Evolutionary conservation across 2,797 vertebrate genomes (phyloP), one percentile per base, ranked within the genome.

Genomic region (Pagetopsis macropterus): DNA sequence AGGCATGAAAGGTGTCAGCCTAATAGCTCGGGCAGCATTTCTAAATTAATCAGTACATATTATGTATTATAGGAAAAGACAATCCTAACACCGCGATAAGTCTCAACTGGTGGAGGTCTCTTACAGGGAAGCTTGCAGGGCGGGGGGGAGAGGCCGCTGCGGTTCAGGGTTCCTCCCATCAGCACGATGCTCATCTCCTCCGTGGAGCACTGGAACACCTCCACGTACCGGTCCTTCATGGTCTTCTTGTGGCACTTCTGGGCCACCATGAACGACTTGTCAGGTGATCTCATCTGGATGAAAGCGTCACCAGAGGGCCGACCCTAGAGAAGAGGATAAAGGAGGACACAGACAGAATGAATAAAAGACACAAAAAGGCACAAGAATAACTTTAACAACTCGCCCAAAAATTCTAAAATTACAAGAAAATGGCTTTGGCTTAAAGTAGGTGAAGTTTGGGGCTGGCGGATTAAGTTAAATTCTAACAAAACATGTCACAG

Each of bases 141-240:
- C 3, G 97, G 97, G 27, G 97, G 97, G 41, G 97, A 98, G 78
- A 99, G 95, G 89, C 98, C 98, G 70, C 98, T 98, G 91, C 97
- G 97, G 87, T 97, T 97, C 92, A 99, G 93, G 49, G 97, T 96
- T 86, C 97, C 98, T 86, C 98, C 98, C 97, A 99, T 98, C 92
- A 99, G 94, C 85, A 99, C 97, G 67, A 97, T 97, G 93, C 96
- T 98, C 97, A 99, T 99, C 93, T 99, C 97, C 89, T 99, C 97
- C 61, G 96, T 96, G 70, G 97, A 99, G 88, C 98, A 99, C 92
- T 98, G 97, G 86, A 99, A 98, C 79, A 99, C 98, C 93, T 99
- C 97, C 21, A 99, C 97, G 0, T 99, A 99, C 54, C 97, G 96
- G 85, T 98, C 97, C 94, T 98, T 98, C 98, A 99, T 98, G 73